phyloP scores from a whole-genome alignment of 1,140 invertebrate genomes.

The Drosophila pachea region DNA sequence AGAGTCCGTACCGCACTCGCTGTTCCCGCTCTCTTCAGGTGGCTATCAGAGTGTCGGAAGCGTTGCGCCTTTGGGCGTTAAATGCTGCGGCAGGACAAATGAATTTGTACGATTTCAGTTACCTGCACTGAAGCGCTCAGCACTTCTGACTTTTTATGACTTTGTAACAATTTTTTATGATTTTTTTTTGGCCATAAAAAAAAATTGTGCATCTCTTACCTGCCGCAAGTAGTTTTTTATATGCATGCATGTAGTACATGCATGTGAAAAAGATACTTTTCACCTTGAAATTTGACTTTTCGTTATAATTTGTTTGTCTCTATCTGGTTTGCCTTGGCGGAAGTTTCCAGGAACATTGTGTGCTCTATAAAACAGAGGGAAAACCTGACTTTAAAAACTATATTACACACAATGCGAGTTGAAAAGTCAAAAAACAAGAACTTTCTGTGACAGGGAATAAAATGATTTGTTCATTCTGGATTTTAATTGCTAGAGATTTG shows the following conservation, averaged over 20 bases:
- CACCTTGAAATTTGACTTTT: slow-evolving; percentile 69
- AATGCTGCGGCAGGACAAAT: slow-evolving; percentile 58
- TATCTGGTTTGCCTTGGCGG: not conserved
- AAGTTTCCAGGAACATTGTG: slow-evolving; percentile 47
- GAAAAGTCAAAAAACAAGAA: slow-evolving; percentile 28
- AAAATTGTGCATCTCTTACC: slow-evolving; percentile 50
- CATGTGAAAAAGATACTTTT: slow-evolving; percentile 50
- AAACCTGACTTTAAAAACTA: slow-evolving; percentile 2
- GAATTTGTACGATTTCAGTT: slow-evolving; percentile 38
- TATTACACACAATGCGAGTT: slow-evolving; percentile 14
- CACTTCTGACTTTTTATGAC: slow-evolving; percentile 67
- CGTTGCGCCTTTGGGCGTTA: slow-evolving; percentile 50
- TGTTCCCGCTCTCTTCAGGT: slow-evolving; percentile 32
- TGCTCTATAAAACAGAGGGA: slow-evolving; percentile 17
- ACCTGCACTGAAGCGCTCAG: slow-evolving; percentile 10
- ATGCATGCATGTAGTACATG: slow-evolving; percentile 19
- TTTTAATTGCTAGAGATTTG: not conserved
- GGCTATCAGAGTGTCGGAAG: slow-evolving; percentile 65
- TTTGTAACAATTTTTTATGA: slow-evolving; percentile 77
- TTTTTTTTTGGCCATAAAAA: slow-evolving; percentile 54
- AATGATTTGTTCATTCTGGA: slow-evolving; percentile 12
- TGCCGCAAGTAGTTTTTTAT: slow-evolving; percentile 40
- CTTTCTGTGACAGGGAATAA: too few relatives aligned
- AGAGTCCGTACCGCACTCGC: not conserved
- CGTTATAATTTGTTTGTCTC: slow-evolving; percentile 63